Percentiles rank a stretch among this genome's conserved stretches.
These are phyloP conservation scores for Cossypha polioptera DNA, from an alignment of 2,797 vertebrate species.

Conservation along the genomic window DNA sequence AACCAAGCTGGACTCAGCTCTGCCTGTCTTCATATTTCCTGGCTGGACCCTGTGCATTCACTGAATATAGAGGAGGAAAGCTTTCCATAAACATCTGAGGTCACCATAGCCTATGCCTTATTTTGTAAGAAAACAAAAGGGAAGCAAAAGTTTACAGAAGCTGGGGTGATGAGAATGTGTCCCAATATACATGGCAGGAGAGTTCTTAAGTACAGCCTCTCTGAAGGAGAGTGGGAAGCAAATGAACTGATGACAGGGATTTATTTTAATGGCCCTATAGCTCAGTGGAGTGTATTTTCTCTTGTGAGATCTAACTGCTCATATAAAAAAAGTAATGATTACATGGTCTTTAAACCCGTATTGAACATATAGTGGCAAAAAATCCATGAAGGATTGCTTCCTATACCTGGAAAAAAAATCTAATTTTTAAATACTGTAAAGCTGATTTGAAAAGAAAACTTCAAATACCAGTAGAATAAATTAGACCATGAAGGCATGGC, in stretches of 20 bases:
- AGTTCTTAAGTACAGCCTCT: background rate
- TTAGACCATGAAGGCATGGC: background rate
- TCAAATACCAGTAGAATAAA: background rate
- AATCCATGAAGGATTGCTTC: background rate
- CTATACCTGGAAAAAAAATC: background rate
- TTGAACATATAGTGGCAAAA: background rate
- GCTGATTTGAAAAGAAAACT: background rate
- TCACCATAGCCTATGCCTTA: background rate
- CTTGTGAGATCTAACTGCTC: background rate
- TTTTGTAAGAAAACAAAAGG: conserved; percentile 19
- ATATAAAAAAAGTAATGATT: background rate
- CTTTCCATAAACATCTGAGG: background rate
- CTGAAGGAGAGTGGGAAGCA: background rate
- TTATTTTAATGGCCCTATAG: background rate
- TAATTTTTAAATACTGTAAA: background rate
- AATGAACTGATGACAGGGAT: background rate
- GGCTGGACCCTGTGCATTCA: background rate
- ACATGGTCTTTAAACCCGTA: background rate
- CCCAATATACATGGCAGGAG: background rate
- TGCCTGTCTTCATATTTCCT: background rate
- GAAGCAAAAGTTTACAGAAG: background rate
- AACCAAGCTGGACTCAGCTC: background rate
- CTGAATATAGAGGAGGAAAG: background rate
- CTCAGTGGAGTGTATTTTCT: background rate
- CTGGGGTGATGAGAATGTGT: background rate